Evolutionary conservation across 1,140 invertebrate genomes (phyloP), one percentile per base, ranked within the genome.

Genomic region (Drosophila trapezifrons): DNA sequence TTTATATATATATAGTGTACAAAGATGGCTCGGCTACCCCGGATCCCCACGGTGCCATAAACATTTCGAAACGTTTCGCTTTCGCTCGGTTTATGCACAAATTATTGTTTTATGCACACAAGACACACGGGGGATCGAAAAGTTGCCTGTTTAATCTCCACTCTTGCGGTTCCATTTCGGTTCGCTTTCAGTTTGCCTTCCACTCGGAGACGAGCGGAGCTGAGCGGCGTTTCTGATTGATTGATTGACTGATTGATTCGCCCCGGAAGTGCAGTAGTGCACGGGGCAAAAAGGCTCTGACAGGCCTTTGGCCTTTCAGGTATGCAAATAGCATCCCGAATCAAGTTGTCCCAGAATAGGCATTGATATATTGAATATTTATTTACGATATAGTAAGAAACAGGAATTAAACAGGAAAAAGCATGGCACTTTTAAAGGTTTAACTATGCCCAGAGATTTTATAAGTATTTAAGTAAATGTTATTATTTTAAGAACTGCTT

Each of bases 81-180:
- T 47, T 62, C 65, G 77, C 67, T 32, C 59, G 32, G 42, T 40
- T 65, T 63, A 66, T 86, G 67, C 64, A 73, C 65, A 78, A 85
- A 81, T 86, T 81, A 85, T 85, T 81, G 83, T 85, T 66, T 73
- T 54, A 78, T 72, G 73, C 79, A 60, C 57, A 73, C 47, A 54
- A 25, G 56, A 72, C 32, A 56, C 55, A 37, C 38, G 54, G 67
- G 67, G 40, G 32, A 43, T 9, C 47, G 4, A 10, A 29, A 10
- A 57, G 40, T 60, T 52, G 45, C 27, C 69, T 49, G 51, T 49
- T 58, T 71, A 58, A 71, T 71, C 51, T 69, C 35, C 65, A 27
- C 67, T 56, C 46, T 25, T 43, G 67, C 42, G 64, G 32, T 47
- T 66, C 12, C 10, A 35, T 29, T 67, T 51, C 49, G 67, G 51